Base-by-base conservation (phyloP, 2,113 vertebrate genomes). In the Pontoporia blainvillei region DNA sequence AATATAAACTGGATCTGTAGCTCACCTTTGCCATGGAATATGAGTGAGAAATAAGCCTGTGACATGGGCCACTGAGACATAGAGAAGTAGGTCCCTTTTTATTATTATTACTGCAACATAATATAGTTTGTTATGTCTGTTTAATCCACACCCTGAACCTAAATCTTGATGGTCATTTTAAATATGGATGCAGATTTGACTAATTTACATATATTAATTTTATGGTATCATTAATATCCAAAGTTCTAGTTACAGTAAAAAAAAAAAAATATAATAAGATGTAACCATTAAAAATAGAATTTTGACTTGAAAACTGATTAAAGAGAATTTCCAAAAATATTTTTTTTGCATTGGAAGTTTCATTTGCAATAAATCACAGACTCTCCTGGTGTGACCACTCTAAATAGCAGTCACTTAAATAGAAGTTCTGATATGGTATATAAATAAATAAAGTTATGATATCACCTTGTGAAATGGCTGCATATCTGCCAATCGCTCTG, bases 331-430 rank as follows among this genome's bases (percentile, higher is more conserved):
- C 20, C 36, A 57, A 54, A 57, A 78, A 67, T 27, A 21, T 31
- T 17, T 13, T 93, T 20, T 66, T 23, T 46, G 90, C 44, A 27
- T 59, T 94, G 10, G 5, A 90, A 84, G 59, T 18, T 52, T 76
- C 59, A 36, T 82, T 73, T 83, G 31, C 39, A 76, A 46, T 89
- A 76, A 94, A 59, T 84, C 39, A 54, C 69, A 44, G 57, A 39
- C 21, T 78, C 18, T 69, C 23, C 46, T 18, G 21, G 21, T 31
- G 8, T 75, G 86, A 18, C 3, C 59, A 13, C 29, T 90, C 8
- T 76, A 90, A 84, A 67, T 44, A 82, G 57, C 18, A 57, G n/a
- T 23, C 46, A 83, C 31, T 46, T 83, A 59, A 94, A 46, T 46
- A 64, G 23, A 46, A 69, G 25, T 78, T 94, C 17, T 49, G 41